Evolutionary conservation across 2,888 invertebrate species (phyloP).

Genomic region (Marasmarcha lunaedactyla): DNA sequence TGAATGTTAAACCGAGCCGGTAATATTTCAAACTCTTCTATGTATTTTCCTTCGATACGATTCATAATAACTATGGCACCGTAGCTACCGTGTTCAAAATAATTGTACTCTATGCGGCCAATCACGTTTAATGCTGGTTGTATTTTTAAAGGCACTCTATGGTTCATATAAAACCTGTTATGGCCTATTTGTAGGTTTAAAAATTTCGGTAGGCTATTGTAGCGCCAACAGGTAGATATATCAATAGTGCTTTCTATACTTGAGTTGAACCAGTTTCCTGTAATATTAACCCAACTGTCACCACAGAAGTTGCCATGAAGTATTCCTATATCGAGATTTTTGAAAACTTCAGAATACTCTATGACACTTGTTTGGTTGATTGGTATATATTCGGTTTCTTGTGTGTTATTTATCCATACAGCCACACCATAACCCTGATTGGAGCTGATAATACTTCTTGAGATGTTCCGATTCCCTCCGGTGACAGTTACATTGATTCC

Average conservation of each 20-base stretch:
- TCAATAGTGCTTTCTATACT: conserved; percentile 84
- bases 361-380: conserved; percentile 89
- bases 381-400: conserved; percentile 80
- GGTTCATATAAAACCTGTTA: conserved; percentile 83
- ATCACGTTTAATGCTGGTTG: conserved; percentile 85
- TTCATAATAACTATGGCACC: conserved; percentile 90
- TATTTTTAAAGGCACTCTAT: conserved; percentile 80
- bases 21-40: conserved; percentile 83
- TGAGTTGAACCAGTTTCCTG: conserved; percentile 88
- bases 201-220: conserved; percentile 59
- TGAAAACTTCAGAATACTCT: conserved; percentile 87
- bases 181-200: conserved; percentile 84
- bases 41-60: conserved; percentile 69
- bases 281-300: conserved; percentile 88
- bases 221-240: conserved; percentile 85
- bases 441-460: conserved; percentile 84
- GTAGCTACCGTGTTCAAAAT: conserved; percentile 83
- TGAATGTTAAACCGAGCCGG: conserved; percentile 79
- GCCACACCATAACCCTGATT: conserved; percentile 92
- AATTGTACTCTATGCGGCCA: conserved; percentile 87
- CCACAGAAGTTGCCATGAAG: conserved; percentile 94
- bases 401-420: conserved; percentile 90
- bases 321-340: conserved; percentile 90
- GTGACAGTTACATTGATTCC: conserved; percentile 96
- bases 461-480: conserved; percentile 94